phyloP scores from a whole-genome alignment of 2,797 vertebrate species.

The Hippopotamyrus pictus region DNA sequence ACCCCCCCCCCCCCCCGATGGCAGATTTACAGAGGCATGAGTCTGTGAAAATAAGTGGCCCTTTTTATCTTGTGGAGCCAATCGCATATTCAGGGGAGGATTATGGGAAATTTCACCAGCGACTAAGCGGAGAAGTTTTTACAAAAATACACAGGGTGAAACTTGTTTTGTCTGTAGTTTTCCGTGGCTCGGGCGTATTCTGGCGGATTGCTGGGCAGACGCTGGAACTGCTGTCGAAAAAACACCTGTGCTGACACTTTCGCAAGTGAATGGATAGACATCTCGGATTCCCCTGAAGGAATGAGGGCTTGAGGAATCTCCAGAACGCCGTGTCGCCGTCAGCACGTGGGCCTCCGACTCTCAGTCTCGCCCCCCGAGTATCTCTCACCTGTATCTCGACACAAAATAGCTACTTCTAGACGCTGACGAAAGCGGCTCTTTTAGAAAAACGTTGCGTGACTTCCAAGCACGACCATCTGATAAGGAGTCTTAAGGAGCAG shows the following conservation, averaged over 20 bases:
- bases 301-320: not conserved
- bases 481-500: not conserved
- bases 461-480: not conserved
- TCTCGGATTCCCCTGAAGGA: not conserved
- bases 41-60: not conserved
- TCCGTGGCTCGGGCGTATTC: not conserved
- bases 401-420: not conserved
- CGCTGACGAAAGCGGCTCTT: not conserved
- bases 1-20: not conserved
- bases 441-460: conserved; percentile 1
- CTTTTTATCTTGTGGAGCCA: not conserved
- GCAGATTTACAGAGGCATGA: not conserved
- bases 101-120: not conserved
- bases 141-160: not conserved
- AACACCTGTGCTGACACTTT: not conserved
- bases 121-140: not conserved
- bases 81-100: not conserved
- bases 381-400: not conserved
- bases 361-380: not conserved
- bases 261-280: not conserved
- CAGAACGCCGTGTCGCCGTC: not conserved
- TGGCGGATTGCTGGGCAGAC: not conserved
- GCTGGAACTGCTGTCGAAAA: not conserved
- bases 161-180: not conserved
- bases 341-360: not conserved